Conservation (phyloP, 2,888 invertebrate genomes). For the Ochropleura leucogaster region DNA sequence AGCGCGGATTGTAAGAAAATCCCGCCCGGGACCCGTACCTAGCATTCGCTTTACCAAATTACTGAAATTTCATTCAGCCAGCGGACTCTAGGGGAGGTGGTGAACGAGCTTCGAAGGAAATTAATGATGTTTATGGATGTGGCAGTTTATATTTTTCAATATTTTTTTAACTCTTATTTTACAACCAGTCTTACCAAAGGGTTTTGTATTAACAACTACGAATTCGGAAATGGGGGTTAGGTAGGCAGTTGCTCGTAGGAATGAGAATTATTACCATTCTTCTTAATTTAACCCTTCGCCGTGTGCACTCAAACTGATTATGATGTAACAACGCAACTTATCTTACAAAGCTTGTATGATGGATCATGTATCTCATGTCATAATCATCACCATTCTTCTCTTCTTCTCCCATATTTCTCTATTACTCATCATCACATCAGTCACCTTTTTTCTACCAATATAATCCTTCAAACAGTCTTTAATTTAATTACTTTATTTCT, state of each 20-base stretch:
- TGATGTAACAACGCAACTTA: neutral
- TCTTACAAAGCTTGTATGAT: neutral
- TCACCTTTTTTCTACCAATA: neutral
- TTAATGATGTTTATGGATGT: slow-evolving; percentile 59
- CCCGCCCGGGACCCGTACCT: slow-evolving; percentile 86
- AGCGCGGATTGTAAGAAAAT: slow-evolving; percentile 89
- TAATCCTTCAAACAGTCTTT: neutral
- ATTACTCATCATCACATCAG: neutral
- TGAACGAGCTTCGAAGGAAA: slow-evolving; percentile 64
- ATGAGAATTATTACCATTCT: neutral
- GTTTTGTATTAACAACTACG: neutral
- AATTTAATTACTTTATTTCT: neutral
- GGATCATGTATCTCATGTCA: neutral
- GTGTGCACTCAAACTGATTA: neutral
- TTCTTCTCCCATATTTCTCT: neutral
- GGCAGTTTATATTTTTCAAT: slow-evolving; percentile 55
- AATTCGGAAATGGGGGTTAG: neutral
- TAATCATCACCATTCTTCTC: neutral
- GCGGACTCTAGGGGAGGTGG: slow-evolving; percentile 80
- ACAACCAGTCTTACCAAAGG: neutral
- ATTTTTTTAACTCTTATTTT: neutral
- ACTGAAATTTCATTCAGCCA: slow-evolving; percentile 90
- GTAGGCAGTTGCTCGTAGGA: neutral
- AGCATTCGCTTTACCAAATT: slow-evolving; percentile 90
- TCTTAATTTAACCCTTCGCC: neutral